phyloP scores from a whole-genome alignment of 2,888 invertebrate genomes.

The Sarcophaga rosellei region DNA sequence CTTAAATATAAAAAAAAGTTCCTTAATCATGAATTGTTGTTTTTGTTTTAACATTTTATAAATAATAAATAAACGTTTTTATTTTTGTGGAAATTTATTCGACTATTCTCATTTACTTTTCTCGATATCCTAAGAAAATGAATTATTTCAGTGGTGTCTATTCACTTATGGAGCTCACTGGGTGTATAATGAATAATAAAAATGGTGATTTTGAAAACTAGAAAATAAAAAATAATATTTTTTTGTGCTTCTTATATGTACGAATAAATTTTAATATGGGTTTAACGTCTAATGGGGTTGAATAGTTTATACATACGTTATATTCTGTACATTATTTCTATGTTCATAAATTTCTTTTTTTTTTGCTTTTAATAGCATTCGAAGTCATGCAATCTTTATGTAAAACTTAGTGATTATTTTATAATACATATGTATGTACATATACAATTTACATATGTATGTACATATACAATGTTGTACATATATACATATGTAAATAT shows the following conservation, averaged over 20 bases:
- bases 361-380: constrained; percentile 31
- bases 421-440: background rate
- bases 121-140: too few species aligned
- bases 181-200: background rate
- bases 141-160: too few species aligned
- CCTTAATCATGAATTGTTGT: too few species aligned
- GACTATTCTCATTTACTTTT: too few species aligned
- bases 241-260: background rate
- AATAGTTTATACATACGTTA: background rate
- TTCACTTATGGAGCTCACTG: too few species aligned
- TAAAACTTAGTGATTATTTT: constrained; percentile 49
- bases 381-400: constrained; percentile 61
- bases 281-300: background rate
- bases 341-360: background rate
- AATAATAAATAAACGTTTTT: too few species aligned
- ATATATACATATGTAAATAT: background rate
- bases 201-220: background rate
- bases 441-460: background rate
- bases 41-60: too few species aligned
- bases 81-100: too few species aligned
- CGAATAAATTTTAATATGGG: background rate
- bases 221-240: background rate
- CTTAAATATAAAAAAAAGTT: too few species aligned
- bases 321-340: background rate
- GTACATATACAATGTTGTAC: background rate